Evolutionary conservation across 1,140 invertebrate genomes (phyloP).

Genomic region (Trialeurodes vaporariorum): DNA sequence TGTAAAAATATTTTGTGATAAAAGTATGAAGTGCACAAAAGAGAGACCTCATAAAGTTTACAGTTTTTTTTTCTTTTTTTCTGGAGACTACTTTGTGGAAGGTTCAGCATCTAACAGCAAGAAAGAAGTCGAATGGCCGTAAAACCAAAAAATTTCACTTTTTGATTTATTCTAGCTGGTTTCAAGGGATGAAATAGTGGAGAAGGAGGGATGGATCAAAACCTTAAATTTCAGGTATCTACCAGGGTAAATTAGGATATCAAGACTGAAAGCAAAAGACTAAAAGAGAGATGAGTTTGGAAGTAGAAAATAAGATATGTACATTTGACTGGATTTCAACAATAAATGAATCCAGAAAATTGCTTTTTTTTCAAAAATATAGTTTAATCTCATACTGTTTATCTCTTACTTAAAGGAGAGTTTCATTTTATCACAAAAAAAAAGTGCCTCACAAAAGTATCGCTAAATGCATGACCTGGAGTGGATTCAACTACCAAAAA

Average conservation of each 20-base stretch:
- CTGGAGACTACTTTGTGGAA: no score
- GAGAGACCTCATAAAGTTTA: no score
- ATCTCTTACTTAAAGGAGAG: neutral
- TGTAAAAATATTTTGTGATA: no score
- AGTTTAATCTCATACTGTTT: neutral
- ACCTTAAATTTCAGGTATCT: no score
- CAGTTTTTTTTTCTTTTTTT: no score
- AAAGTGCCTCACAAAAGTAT: neutral
- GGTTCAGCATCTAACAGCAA: no score
- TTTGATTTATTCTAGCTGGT: neutral
- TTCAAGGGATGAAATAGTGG: neutral
- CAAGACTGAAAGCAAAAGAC: no score
- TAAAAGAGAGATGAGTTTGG: neutral
- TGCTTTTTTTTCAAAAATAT: neutral
- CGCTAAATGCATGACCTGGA: no score
- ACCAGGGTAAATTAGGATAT: no score
- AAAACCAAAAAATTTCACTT: neutral
- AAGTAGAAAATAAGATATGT: neutral
- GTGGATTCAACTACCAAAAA: no score
- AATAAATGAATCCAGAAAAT: neutral
- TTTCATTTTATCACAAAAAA: neutral
- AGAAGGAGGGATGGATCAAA: no score
- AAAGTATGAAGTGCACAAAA: no score
- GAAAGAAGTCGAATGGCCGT: neutral
- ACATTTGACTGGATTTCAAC: neutral